Evolutionary conservation across 2,888 invertebrate genomes (phyloP).

Genomic region (Agonopterix subpropinquella): DNA sequence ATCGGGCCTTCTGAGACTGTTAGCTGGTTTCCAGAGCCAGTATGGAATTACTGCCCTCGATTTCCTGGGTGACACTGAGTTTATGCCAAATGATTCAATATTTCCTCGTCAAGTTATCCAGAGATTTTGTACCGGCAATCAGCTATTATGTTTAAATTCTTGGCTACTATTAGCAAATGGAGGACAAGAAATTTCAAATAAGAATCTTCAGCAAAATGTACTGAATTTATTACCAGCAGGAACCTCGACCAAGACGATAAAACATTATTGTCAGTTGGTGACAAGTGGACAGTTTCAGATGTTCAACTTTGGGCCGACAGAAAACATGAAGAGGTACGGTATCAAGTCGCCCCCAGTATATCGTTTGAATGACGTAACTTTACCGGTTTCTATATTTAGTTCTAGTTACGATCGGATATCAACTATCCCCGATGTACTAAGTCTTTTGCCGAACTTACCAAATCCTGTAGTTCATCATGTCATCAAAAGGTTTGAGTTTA

Average conservation of each 20-base stretch:
- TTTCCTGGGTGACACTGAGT: constrained; percentile 24
- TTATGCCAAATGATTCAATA: constrained; percentile 11
- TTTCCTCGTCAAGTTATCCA: constrained; percentile 23
- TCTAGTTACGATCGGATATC: constrained; percentile 36
- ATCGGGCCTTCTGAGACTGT: constrained; percentile 30
- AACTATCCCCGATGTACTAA: constrained; percentile 22
- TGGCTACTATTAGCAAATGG: constrained; percentile 30
- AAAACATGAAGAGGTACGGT: constrained; percentile 23
- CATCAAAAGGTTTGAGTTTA: constrained; percentile 24
- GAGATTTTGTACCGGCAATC: constrained; percentile 26
- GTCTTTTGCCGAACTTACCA: constrained; percentile 20
- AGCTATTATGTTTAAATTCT: constrained; percentile 26
- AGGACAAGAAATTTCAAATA: constrained; percentile 17
- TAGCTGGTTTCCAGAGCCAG: constrained; percentile 22
- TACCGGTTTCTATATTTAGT: constrained; percentile 30
- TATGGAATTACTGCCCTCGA: constrained; percentile 15
- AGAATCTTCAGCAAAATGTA: constrained; percentile 14
- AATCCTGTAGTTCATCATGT: constrained; percentile 24
- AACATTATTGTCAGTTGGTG: constrained; percentile 40
- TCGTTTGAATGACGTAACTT: constrained; percentile 20
- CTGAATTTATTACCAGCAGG: constrained; percentile 22
- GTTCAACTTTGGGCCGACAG: constrained; percentile 25
- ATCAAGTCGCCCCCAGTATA: constrained; percentile 21
- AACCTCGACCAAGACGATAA: constrained; percentile 33
- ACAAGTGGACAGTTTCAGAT: constrained; percentile 31